Percentiles rank a stretch among this genome's conserved stretches.
These are phyloP conservation scores for Xylocopa sonorina DNA, from an alignment of 1,140 invertebrate species.

Conservation along the genomic window DNA sequence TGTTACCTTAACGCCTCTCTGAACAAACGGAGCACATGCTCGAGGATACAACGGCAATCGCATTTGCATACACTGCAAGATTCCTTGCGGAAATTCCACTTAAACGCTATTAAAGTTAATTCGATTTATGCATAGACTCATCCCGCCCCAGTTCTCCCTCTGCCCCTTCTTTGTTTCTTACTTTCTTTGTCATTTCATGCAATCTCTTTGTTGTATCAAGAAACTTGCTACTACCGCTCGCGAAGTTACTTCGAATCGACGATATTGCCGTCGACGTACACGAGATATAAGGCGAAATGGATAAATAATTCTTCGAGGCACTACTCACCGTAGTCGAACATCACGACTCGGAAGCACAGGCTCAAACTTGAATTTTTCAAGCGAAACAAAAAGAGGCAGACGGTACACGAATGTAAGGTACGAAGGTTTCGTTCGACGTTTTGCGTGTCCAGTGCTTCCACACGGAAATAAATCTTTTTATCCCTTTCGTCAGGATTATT, in stretches of 20 bases:
- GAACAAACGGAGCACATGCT: not conserved
- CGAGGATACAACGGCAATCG: not conserved
- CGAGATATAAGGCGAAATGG: too few species aligned
- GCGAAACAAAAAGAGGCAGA: not conserved
- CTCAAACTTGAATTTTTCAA: too few species aligned
- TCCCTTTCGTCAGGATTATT: not conserved
- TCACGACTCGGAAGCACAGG: too few species aligned
- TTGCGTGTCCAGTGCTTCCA: not conserved
- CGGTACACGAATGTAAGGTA: too few species aligned
- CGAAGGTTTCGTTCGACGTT: too few species aligned
- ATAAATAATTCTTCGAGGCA: too few species aligned
- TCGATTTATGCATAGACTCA: not conserved
- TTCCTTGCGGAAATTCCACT: not conserved
- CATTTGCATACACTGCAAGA: conserved; percentile 15
- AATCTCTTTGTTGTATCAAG: not conserved
- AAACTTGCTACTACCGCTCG: not conserved
- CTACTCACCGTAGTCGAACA: too few species aligned
- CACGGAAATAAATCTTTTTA: not conserved
- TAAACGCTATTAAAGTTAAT: not conserved
- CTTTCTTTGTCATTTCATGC: not conserved
- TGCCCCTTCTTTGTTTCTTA: too few species aligned
- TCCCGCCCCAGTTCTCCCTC: too few species aligned
- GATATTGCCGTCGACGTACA: too few species aligned
- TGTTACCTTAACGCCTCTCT: not conserved
- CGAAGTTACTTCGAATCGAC: not conserved